A percentile compares a stretch with the other conserved stretches of the same genome.
phyloP scores from a whole-genome alignment of 1,140 invertebrate species.

The Geopemphigus sp. region DNA sequence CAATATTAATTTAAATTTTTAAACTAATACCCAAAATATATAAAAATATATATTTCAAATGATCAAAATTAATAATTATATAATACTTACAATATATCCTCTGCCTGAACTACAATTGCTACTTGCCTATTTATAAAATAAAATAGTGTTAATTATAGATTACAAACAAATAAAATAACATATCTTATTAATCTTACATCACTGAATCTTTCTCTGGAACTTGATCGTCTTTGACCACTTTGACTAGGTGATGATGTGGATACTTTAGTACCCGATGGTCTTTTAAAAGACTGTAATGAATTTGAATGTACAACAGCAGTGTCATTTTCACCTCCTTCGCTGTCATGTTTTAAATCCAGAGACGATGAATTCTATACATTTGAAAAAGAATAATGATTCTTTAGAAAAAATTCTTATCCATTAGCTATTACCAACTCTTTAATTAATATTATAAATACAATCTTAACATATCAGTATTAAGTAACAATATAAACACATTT shows the following conservation, averaged over 20 bases:
- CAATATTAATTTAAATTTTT: too few relatives aligned
- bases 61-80: constrained; percentile 48
- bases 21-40: too few relatives aligned
- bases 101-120: constrained; percentile 82
- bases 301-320: constrained; percentile 23
- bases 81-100: constrained; percentile 82
- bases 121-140: constrained; percentile 71
- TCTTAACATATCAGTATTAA: too few relatives aligned
- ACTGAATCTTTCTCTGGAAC: constrained; percentile 38
- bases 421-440: too few relatives aligned
- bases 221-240: constrained; percentile 43
- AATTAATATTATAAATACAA: too few relatives aligned
- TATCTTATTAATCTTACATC: constrained; percentile 25
- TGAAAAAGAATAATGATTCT: background rate
- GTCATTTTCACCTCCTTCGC: constrained; percentile 42
- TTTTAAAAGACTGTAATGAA: constrained; percentile 39
- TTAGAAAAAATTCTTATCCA: background rate
- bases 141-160: constrained; percentile 48
- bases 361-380: constrained; percentile 26
- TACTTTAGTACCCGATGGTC: constrained; percentile 31
- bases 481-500: too few relatives aligned
- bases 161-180: background rate
- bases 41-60: background rate
- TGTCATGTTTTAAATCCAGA: constrained; percentile 38
- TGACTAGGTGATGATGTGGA: constrained; percentile 34